Conservation (phyloP, 2,797 vertebrate species). For the Tiaroga cobitis region DNA sequence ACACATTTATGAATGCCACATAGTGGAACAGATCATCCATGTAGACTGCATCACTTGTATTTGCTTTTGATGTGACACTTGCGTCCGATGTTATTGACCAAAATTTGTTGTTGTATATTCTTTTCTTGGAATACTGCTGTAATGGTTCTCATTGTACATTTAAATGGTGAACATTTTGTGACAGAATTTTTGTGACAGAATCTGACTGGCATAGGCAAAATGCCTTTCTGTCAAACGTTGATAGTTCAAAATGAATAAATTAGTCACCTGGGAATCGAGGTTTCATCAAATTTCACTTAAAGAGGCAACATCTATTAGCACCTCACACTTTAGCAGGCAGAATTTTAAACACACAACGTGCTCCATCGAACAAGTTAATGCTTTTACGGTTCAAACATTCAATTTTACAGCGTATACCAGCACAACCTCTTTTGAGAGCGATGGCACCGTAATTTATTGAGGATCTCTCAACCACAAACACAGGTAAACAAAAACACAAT, state of each 20-base stretch:
- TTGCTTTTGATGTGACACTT: background rate
- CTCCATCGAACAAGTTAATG: constrained; percentile 59
- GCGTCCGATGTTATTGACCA: background rate
- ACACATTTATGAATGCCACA: background rate
- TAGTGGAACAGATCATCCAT: background rate
- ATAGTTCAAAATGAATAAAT: constrained; percentile 55
- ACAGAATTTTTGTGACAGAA: constrained; percentile 5
- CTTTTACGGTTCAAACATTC: constrained; percentile 52
- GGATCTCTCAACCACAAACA: constrained; percentile 67
- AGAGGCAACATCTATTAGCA: constrained; percentile 54
- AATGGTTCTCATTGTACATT: background rate
- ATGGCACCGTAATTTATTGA: constrained; percentile 52
- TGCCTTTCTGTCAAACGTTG: constrained; percentile 54
- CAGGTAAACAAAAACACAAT: constrained; percentile 69
- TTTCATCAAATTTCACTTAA: constrained; percentile 62
- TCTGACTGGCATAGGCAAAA: constrained; percentile 33
- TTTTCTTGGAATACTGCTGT: background rate
- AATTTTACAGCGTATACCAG: constrained; percentile 47
- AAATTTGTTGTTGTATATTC: background rate
- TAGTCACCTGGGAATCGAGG: constrained; percentile 58
- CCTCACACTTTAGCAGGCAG: constrained; percentile 47
- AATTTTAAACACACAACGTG: constrained; percentile 50
- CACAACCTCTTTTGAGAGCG: constrained; percentile 48
- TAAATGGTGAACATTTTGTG: background rate
- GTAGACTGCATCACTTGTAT: too few relatives aligned